phyloP scores from a whole-genome alignment of 2,113 vertebrate genomes.

The Polypterus senegalus region DNA sequence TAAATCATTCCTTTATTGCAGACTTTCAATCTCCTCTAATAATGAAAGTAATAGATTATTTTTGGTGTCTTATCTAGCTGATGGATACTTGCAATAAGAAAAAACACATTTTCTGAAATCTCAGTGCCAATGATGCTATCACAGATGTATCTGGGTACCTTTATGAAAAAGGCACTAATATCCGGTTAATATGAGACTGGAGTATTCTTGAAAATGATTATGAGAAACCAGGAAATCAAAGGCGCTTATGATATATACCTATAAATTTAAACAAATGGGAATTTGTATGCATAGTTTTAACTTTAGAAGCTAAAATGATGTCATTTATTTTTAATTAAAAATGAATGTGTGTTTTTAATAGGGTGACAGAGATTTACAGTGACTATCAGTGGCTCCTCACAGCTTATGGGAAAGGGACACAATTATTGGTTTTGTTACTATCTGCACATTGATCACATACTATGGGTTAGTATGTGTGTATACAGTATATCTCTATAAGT shows the following conservation, averaged over 20 bases:
- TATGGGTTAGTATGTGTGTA: no score
- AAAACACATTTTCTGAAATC: slow-evolving; percentile 1
- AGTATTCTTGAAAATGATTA: slow-evolving; percentile 7
- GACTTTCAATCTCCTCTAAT: neutral
- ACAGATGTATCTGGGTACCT: neutral
- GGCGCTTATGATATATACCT: neutral
- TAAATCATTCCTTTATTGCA: neutral
- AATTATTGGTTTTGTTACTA: no score
- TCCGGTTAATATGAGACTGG: neutral
- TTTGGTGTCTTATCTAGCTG: neutral
- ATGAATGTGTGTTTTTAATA: no score
- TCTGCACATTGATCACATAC: no score
- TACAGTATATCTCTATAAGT: no score
- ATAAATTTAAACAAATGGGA: neutral
- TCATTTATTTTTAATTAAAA: no score
- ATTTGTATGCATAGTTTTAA: no score
- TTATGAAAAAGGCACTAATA: slow-evolving; percentile 1
- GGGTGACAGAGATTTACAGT: no score
- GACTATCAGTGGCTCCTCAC: no score
- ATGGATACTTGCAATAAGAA: slow-evolving; percentile 2
- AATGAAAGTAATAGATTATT: slow-evolving; percentile 1
- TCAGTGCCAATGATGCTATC: neutral
- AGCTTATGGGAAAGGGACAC: no score
- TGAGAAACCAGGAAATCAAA: slow-evolving; percentile 8
- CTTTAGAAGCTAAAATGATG: no score